Conservation (phyloP, 2,797 vertebrate genomes). For the Enteromius mattozi region DNA sequence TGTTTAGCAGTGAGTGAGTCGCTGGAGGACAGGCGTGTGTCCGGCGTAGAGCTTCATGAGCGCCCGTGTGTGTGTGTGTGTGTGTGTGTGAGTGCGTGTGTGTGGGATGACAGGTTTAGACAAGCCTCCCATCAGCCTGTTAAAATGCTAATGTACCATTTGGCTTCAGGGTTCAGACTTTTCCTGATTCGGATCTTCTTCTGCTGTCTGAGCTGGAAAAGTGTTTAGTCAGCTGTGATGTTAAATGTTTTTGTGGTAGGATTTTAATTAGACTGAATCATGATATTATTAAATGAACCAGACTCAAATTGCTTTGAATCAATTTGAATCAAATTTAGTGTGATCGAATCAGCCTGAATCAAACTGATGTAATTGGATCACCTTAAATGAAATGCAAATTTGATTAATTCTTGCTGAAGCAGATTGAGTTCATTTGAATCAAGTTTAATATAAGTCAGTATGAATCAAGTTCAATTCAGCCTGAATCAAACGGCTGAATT, state of each 20-base stretch:
- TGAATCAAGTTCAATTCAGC: neutral
- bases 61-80: conserved; percentile 64
- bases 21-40: conserved; percentile 69
- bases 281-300: neutral
- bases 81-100: conserved; percentile 19
- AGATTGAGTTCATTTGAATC: neutral
- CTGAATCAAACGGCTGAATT: neutral
- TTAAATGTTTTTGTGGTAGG: neutral
- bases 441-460: neutral
- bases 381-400: neutral
- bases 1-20: conserved; percentile 70
- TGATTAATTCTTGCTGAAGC: neutral
- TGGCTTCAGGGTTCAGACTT: conserved; percentile 55
- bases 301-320: neutral
- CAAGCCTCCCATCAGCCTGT: conserved; percentile 67
- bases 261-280: neutral
- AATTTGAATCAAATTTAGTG: neutral
- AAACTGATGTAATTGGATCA: neutral
- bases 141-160: conserved; percentile 66
- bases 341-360: neutral
- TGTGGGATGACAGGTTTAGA: conserved; percentile 59
- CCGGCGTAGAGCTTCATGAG: conserved; percentile 73
- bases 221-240: neutral
- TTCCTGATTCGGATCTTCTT: neutral
- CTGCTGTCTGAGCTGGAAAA: neutral